Base-by-base conservation (phyloP, 2,113 vertebrate species). In the Miniopterus natalensis region DNA sequence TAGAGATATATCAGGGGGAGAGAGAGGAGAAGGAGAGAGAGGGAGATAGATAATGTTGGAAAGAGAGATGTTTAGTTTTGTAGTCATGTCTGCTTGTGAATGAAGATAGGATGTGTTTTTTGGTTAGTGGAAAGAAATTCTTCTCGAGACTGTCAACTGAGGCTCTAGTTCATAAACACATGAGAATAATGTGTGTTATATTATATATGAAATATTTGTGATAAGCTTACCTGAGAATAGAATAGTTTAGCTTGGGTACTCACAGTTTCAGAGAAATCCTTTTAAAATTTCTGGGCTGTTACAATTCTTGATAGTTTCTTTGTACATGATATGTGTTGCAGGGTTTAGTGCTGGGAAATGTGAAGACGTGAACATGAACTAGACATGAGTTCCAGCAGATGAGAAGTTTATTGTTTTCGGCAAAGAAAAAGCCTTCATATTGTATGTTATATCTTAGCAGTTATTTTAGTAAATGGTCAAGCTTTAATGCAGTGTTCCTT, bases 381-480 rank as follows among this genome's bases (percentile, higher is more conserved):
- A 25, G 55, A 18, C 21, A 1, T 88, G 36, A 36, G 23, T 75
- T 92, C 27, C 8, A 75, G 31, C 9, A 45, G 20, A 53, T 5
- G 78, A 55, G 18, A 79, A 55, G 6, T 49, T 81, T 45, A 12
- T 78, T 88, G 8, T 55, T 85, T 75, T 73, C 78, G 27, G 51
- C 57, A 89, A 68, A 88, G 84, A 80, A 57, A 79, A 65, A 73
- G 12, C 45, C 9, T 90, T 78, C 61, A 17, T 93, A 49, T 40
- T 85, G 21, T 94, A 18, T 74, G 13, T 84, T 74, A 90, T 65
- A 59, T 71, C 51, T 90, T 91, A n/a, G 17, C 73, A 68, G 42
- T 90, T 95, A 86, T 79, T 89, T 89, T 95, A 81, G 74, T 73
- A 96, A 94, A 55, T 80, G 18, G 3, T 40, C 23, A 70, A 36